Base-by-base conservation (phyloP, 2,888 invertebrate genomes). In the Macrophya annulata region DNA sequence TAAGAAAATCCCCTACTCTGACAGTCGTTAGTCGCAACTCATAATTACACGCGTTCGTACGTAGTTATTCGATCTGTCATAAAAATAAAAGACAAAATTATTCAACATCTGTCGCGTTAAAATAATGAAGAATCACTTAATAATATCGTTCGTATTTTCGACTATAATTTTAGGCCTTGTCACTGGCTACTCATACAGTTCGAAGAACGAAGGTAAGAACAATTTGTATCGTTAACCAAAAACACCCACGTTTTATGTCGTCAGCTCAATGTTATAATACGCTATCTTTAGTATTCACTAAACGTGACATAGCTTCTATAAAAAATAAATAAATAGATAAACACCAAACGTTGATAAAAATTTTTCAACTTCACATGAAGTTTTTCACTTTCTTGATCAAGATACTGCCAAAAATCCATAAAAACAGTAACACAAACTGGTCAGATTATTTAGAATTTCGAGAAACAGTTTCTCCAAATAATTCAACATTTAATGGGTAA, bases 161-260 rank as follows among this genome's bases (percentile, higher is more conserved):
- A 43, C 40, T 21, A 15, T 59, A 8, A 43, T 62, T n/a, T 40
- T 62, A 10, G 43, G 9, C 9, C 17, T 81, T 15, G 81, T 62
- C 15, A 62, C n/a, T 17, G 62, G 81, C 59, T 81, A 43, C 15
- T n/a, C 17, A 8, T 40, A 40, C 62, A 65, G n/a, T n/a, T 37
- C 40, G n/a, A 17, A 59, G 12, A 10, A 21, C n/a, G 21, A 62
- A 65, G 81, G 81, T 81, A 43, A 77, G 74, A n/a, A 45, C n/a
- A n/a, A 45, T 45, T 9, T 45, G 45, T 21, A 45, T 74, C 4
- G 25, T n/a, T 48, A 74, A 74, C 45, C 68, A 37, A 68, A 37
- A 37, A 68, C 37, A 12, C 17, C 12, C 68, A 37, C 31, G 48
- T 37, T 62, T 21, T n/a, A n/a, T n/a, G 25, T 62, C 25, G 2